phyloP scores from a whole-genome alignment of 2,113 vertebrate species.

The Ascaphus truei region DNA sequence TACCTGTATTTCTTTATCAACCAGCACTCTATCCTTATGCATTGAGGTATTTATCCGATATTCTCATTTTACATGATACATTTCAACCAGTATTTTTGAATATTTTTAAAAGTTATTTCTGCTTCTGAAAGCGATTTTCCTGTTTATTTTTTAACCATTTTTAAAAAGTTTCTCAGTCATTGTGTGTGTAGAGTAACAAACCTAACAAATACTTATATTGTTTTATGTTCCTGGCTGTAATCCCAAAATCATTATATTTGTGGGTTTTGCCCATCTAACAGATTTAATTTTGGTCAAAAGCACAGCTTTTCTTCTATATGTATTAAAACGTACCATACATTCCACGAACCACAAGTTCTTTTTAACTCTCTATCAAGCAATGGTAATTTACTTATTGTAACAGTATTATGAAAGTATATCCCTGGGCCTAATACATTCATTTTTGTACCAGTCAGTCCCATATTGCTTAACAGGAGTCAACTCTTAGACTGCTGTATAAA shows the following conservation, averaged over 20 bases:
- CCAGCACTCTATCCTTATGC: not conserved
- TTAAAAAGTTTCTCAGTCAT: not conserved
- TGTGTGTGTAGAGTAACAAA: not conserved
- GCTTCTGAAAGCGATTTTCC: not conserved
- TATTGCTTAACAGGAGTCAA: no score
- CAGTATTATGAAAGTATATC: no score
- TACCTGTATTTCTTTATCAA: not conserved
- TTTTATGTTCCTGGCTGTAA: not conserved
- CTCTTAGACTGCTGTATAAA: no score
- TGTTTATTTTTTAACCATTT: not conserved
- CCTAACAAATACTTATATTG: not conserved
- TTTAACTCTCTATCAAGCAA: no score
- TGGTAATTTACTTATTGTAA: no score
- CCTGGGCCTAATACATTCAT: no score
- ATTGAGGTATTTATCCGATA: not conserved
- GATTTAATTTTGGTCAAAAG: not conserved
- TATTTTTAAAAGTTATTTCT: not conserved
- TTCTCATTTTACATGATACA: not conserved
- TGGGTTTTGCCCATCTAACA: not conserved
- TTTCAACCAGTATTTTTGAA: not conserved
- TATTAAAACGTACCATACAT: not conserved
- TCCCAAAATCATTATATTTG: conserved; percentile 4
- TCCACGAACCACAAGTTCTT: no score
- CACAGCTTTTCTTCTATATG: not conserved
- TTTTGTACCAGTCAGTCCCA: no score